A percentile compares a stretch with the other conserved stretches of the same genome.
Evolutionary conservation across 2,888 invertebrate species (phyloP).

Genomic region (Drosophila maculinotata): DNA sequence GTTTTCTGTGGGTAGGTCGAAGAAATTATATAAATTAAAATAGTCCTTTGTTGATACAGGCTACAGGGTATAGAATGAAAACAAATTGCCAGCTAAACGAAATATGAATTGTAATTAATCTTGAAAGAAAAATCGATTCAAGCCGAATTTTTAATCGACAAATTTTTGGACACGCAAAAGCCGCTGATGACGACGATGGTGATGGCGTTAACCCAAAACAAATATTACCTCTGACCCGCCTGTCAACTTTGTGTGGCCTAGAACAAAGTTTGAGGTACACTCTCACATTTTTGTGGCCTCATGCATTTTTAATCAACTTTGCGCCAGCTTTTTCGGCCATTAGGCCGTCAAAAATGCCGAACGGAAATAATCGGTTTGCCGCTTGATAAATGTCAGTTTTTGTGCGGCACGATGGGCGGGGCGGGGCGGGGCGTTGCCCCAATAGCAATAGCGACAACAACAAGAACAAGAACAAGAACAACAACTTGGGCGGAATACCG

Average conservation of each 20-base stretch:
- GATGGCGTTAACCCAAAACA: constrained; percentile 57
- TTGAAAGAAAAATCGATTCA: constrained; percentile 48
- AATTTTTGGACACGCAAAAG: constrained; percentile 47
- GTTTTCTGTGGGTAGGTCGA: no score
- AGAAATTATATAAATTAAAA: no score
- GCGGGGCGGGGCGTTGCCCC: not conserved
- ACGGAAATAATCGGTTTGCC: constrained; percentile 44
- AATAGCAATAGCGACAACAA: not conserved
- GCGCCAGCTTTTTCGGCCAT: constrained; percentile 51
- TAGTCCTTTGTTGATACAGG: no score
- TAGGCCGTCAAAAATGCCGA: constrained; percentile 61
- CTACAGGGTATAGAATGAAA: not conserved
- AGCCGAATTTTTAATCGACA: constrained; percentile 45
- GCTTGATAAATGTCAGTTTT: constrained; percentile 61
- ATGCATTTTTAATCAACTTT: constrained; percentile 70
- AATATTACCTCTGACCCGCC: constrained; percentile 35
- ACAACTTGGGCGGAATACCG: constrained; percentile 5
- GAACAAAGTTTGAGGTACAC: constrained; percentile 28
- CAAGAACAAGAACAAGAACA: constrained; percentile 4
- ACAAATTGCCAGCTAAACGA: constrained; percentile 16
- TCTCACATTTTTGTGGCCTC: constrained; percentile 28
- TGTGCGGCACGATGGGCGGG: not conserved
- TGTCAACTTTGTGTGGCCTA: constrained; percentile 12
- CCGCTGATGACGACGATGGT: constrained; percentile 18
- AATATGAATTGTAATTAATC: constrained; percentile 50